Evolutionary conservation across 2,797 vertebrate genomes (phyloP), one percentile per base, ranked within the genome.

Genomic region (Cirrhinus mrigala): DNA sequence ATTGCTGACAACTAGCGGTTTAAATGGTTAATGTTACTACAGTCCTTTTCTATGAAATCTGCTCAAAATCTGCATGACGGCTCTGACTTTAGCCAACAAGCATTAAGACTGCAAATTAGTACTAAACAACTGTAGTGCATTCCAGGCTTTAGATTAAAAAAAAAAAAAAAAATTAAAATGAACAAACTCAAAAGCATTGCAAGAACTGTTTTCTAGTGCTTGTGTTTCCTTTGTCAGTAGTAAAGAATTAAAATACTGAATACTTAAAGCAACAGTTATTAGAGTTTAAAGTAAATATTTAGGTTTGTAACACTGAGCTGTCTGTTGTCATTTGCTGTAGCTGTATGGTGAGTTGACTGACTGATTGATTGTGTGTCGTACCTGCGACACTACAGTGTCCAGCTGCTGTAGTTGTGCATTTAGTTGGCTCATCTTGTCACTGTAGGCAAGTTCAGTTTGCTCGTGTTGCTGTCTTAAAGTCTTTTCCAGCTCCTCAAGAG

Each of bases 341-440:
- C 18, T 56, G 18, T 33, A 14, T 37, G 18, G 7, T 1, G 0
- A 56, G 48, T 37, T 76, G 29, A 76, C 27, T 2, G 8, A 29
- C 0, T 9, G 73, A 22, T 37, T 54, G 40, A 22, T 37, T 54
- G 40, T 5, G 1, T 85, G 1, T 46, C 29, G 71, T 89, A 98
- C 98, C 97, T 98, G 95, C 52, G 89, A 89, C 54, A 96, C 94
- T 33, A 94, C 89, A 60, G 89, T 83, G n/a, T 93, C 92, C 15
- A 94, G 95, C 86, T 97, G 94, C 87, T 96, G 95, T 14, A 98
- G 94, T 86, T 96, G 95, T 24, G 87, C 82, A 29, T 93, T 94
- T 64, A 97, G 91, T 66, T 92, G 90, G 71, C 94, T 95, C 90
- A 94, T 95, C 85, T 97, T 95, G 80, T 91, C 90, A 0, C 90